These are phyloP conservation scores for Mycteria americana DNA, from an alignment of 2,797 vertebrate species.

Conservation along the genomic window DNA sequence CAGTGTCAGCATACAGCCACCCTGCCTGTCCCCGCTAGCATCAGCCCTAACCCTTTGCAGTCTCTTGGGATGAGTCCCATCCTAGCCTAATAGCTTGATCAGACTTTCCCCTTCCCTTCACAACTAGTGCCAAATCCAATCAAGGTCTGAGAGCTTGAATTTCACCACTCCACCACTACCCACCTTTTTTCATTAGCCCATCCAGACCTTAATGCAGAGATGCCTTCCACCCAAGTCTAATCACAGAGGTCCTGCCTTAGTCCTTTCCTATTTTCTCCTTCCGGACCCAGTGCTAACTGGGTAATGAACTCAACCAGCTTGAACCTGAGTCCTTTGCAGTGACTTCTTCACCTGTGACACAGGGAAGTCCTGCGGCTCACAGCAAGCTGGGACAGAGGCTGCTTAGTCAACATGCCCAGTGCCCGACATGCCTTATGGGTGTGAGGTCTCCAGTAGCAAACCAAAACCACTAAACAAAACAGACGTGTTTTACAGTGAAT, in stretches of 20 bases:
- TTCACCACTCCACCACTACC: not conserved
- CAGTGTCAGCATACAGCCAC: not conserved
- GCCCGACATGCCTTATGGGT: not conserved
- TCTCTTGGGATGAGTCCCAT: not conserved
- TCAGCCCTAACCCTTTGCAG: not conserved
- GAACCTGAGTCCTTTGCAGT: not conserved
- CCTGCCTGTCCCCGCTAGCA: not conserved
- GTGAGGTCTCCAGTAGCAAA: not conserved
- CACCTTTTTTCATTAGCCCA: not conserved
- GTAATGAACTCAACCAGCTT: not conserved
- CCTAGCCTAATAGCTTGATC: not conserved
- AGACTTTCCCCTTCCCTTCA: not conserved
- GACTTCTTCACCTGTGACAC: not conserved
- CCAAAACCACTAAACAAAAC: not conserved
- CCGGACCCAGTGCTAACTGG: not conserved
- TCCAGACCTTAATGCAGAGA: not conserved
- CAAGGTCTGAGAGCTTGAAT: not conserved
- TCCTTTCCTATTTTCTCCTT: not conserved
- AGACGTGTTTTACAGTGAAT: not conserved
- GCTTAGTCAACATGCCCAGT: not conserved
- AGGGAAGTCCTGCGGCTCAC: not conserved
- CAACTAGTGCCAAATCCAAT: not conserved
- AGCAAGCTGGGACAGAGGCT: not conserved
- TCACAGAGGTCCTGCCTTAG: not conserved
- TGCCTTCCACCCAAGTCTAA: not conserved